phyloP scores from a whole-genome alignment of 2,888 invertebrate genomes.

The Drosophila affinis region DNA sequence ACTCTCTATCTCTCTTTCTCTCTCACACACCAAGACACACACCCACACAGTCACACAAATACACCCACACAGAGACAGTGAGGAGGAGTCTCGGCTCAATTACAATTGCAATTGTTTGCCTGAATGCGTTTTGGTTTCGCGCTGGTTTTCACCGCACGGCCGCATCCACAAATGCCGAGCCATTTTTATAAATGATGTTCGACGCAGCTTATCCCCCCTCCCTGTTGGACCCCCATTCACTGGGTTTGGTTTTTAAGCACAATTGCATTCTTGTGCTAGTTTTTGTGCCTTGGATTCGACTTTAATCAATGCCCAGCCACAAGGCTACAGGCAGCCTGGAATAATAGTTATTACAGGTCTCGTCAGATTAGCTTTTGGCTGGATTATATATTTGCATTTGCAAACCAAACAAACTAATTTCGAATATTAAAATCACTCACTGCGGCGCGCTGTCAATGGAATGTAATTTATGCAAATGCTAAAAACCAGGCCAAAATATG shows the following conservation, averaged over 20 bases:
- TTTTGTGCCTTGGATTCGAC: constrained; percentile 47
- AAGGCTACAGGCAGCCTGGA: constrained; percentile 21
- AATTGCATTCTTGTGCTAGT: constrained; percentile 58
- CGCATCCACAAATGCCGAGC: constrained; percentile 58
- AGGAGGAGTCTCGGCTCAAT: constrained; percentile 77
- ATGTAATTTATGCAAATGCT: constrained; percentile 62
- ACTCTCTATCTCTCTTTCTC: constrained; percentile 24
- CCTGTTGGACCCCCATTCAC: constrained; percentile 8
- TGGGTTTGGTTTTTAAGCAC: constrained; percentile 55
- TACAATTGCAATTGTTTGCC: constrained; percentile 80
- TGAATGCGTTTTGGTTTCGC: constrained; percentile 78
- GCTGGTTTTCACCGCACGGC: constrained; percentile 54
- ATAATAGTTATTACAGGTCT: constrained; percentile 11
- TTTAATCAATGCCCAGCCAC: constrained; percentile 67
- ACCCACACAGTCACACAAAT: constrained; percentile 3
- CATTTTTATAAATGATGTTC: constrained; percentile 75
- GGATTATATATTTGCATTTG: background rate
- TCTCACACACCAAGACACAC: constrained; percentile 9
- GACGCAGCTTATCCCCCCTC: constrained; percentile 44
- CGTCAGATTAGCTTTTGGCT: constrained; percentile 12
- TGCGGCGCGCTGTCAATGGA: constrained; percentile 15
- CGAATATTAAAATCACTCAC: constrained; percentile 30
- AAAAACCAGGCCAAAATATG: constrained; percentile 52
- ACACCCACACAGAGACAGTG: constrained; percentile 31
- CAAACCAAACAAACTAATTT: constrained; percentile 7